Evolutionary conservation across 2,113 vertebrate species (phyloP), one percentile per base, ranked within the genome.

Genomic region (Epinephelus lanceolatus): DNA sequence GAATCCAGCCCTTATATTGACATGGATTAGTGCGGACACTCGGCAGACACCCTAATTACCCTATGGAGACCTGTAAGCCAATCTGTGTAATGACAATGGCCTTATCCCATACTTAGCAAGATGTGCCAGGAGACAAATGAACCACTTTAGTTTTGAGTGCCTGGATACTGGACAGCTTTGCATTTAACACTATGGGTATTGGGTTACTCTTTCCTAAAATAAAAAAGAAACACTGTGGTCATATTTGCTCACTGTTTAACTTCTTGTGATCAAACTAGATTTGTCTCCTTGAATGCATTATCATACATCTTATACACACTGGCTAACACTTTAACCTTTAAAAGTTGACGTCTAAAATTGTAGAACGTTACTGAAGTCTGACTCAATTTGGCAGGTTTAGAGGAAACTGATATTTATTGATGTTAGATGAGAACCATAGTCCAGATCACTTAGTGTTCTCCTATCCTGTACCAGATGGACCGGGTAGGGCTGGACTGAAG

Each of bases 81-180:
- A 85, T 90, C 84, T 89, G 69, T 78, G 67, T 85, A 82, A 92
- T 84, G 86, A 89, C 86, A 89, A 91, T 76, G 81, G 79, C 63
- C 74, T 81, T 85, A 88, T 90, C 81, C 88, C 72, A 85, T 57
- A 82, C 84, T 88, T 86, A 59, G 72, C 65, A 62, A 37, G 51
- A 89, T 76, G 71, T 88, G 92, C 93, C 88, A 88, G 72, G 80
- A 91, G 78, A 90, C 83, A 90, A 92, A 90, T 86, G 78, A 87
- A 86, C 82, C 85, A 84, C 84, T 93, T 90, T 52, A 84, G 55
- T 70, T 91, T 79, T 76, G 80, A 90, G 86, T 77, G 81, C 18
- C 71, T 73, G 74, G 69, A 76, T 74, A 76, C 52, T 76, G 81
- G 67, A 78, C 67, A 74, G 77, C 78, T 89, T 78, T 66, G 69